Evolutionary conservation across 2,797 vertebrate genomes (phyloP), one percentile per base, ranked within the genome.

Genomic region (Amazona ochrocephala): DNA sequence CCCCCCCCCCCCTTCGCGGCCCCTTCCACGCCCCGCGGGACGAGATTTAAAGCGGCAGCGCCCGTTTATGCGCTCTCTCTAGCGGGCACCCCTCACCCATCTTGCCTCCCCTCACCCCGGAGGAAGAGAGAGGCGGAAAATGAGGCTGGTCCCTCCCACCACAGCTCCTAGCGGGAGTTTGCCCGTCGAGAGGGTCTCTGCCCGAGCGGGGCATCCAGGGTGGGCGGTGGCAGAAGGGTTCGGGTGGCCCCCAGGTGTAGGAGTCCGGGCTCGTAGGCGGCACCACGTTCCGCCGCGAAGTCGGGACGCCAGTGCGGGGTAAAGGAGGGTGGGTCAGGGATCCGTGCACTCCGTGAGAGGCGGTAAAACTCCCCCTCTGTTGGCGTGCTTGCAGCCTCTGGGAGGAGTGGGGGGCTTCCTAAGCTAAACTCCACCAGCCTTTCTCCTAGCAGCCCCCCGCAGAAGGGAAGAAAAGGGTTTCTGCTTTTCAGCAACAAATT

Each of bases 1-100:
- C 34, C 62, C 30, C 73, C n/a, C 8, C n/a, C n/a, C n/a, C n/a
- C n/a, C n/a, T 12, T 23, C 5, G 22, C 83, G 87, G 89, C 80
- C 89, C 94, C 94, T 90, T 90, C 87, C 84, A 5, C 94, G 87
- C 94, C 94, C 87, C 94, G 64, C 20, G 84, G 94, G 94, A 94
- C 68, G 32, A 32, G 79, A 84, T 87, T 95, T 95, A 95, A 94
- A 95, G 94, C 39, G 51, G 16, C 90, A 82, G 94, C 42, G 32
- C 39, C 23, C 5, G 0, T 21, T 53, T 48, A 13, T 3, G 4
- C 10, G 2, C 11, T 9, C 15, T 15, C n/a, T 23, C 6, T 7
- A 10, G n/a, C 9, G n/a, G n/a, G 13, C 22, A 6, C 5, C n/a
- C 9, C 4, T 23, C 9, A 3, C 14, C 6, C 4, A 1, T 23